Evolutionary conservation across 2,113 vertebrate genomes (phyloP).

Genomic region (Rhadina sibilatrix): DNA sequence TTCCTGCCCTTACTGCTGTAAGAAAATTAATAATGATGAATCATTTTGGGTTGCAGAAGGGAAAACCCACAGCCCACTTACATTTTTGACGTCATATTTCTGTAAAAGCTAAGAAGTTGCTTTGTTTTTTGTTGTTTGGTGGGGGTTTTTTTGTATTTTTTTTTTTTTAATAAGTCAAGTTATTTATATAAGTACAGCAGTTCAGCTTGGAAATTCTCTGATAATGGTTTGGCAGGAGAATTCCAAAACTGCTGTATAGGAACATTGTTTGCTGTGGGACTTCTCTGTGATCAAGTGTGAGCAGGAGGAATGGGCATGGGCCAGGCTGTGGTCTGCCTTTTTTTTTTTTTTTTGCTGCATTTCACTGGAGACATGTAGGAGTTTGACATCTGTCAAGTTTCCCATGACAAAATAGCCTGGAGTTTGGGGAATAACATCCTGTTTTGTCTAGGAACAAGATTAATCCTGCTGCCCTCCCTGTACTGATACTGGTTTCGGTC

Average conservation of each 20-base stretch:
- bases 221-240: neutral
- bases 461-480: neutral
- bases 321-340: neutral
- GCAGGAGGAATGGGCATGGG: neutral
- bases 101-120: neutral
- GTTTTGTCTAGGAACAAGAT: neutral
- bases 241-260: neutral
- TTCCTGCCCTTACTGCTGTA: neutral
- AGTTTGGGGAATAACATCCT: neutral
- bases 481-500: neutral
- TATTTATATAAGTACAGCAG: neutral
- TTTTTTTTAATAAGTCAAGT: neutral
- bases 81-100: neutral
- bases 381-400: neutral
- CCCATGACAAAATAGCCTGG: neutral
- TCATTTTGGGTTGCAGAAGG: neutral
- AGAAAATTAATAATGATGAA: neutral
- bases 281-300: neutral
- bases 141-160: neutral
- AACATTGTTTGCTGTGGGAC: neutral
- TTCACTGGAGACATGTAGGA: neutral
- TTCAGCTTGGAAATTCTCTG: neutral
- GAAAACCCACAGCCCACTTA: neutral
- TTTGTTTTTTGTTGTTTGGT: neutral
- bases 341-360: neutral